These are phyloP conservation scores for Corythornis leucogaster DNA, from an alignment of 2,797 vertebrate species.

Conservation along the genomic window DNA sequence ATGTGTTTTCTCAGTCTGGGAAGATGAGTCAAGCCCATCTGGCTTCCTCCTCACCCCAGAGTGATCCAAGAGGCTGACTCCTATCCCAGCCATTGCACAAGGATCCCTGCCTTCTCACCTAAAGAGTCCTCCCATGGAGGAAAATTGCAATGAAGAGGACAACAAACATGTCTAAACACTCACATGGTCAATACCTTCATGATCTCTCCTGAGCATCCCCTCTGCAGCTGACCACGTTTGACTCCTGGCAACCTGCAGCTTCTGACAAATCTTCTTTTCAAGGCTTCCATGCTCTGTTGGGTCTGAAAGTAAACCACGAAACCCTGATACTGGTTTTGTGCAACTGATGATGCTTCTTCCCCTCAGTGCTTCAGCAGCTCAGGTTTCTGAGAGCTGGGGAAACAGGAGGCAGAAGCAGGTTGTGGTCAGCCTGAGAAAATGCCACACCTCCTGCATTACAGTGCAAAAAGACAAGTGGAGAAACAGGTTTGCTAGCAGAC, in stretches of 20 bases:
- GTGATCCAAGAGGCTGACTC: not conserved
- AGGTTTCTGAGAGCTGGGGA: not conserved
- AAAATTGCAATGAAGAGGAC: not conserved
- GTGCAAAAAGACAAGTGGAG: not conserved
- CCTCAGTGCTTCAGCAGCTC: not conserved
- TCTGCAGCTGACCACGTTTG: not conserved
- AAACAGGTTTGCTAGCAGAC: not conserved
- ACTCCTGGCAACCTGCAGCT: not conserved
- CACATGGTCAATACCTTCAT: rapidly evolving
- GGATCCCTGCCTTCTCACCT: not conserved
- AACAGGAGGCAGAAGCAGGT: not conserved
- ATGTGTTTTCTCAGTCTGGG: not conserved
- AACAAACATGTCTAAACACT: not conserved
- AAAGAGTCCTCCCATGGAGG: not conserved
- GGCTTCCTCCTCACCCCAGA: not conserved
- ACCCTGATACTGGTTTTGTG: not conserved
- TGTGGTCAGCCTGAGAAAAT: not conserved
- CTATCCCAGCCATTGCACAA: not conserved
- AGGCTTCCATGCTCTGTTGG: not conserved
- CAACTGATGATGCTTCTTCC: not conserved
- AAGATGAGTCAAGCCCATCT: not conserved
- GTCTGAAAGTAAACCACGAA: not conserved
- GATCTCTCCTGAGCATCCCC: not conserved
- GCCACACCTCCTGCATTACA: not conserved
- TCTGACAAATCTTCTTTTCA: not conserved